phyloP scores from a whole-genome alignment of 2,797 vertebrate genomes.

The Hozukius guyotensis region DNA sequence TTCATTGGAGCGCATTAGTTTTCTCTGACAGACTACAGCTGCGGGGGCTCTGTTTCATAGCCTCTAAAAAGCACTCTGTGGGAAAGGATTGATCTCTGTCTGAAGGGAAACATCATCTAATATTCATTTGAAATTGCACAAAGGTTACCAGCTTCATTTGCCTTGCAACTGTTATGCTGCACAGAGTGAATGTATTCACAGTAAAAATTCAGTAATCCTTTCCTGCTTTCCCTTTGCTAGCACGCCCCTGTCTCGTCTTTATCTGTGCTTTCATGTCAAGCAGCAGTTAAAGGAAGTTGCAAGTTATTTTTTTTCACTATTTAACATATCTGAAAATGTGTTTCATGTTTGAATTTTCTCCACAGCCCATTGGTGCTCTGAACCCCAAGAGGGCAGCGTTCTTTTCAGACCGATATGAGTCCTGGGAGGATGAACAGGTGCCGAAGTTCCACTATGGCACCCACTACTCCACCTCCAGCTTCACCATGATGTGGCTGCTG shows the following conservation, averaged over 20 bases:
- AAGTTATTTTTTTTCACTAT: background rate
- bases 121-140: slow-evolving; percentile 81
- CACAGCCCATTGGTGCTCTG: slow-evolving; percentile 93
- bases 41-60: slow-evolving; percentile 74
- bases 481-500: slow-evolving; percentile 94
- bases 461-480: slow-evolving; percentile 97
- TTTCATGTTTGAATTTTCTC: slow-evolving; percentile 20
- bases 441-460: slow-evolving; percentile 99
- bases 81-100: slow-evolving; percentile 80
- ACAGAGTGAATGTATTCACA: slow-evolving; percentile 31
- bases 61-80: slow-evolving; percentile 75
- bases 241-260: background rate
- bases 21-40: slow-evolving; percentile 77
- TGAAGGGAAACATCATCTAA: slow-evolving; percentile 83
- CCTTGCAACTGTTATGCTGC: slow-evolving; percentile 38
- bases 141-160: slow-evolving; percentile 73
- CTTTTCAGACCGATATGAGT: slow-evolving; percentile 93
- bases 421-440: slow-evolving; percentile 98
- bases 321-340: background rate
- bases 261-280: background rate
- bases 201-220: slow-evolving; percentile 2
- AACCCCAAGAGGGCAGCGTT: slow-evolving; percentile 97
- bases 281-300: background rate
- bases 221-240: slow-evolving; percentile 1
- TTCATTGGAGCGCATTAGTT: slow-evolving; percentile 78